Evolutionary conservation across 1,140 invertebrate genomes (phyloP).

Genomic region (Bombus pyrosoma): DNA sequence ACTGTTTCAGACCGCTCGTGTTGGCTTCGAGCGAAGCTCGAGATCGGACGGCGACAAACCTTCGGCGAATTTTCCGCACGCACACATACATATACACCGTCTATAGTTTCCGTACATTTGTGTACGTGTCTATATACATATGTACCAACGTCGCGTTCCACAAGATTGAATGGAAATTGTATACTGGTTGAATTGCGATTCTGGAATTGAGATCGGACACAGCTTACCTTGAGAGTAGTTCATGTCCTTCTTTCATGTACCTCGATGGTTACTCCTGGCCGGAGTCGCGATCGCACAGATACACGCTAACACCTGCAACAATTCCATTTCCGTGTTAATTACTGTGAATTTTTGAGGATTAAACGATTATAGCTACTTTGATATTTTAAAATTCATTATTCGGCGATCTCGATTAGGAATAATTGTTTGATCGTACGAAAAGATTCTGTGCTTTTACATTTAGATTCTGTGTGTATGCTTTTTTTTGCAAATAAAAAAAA

Average conservation of each 20-base stretch:
- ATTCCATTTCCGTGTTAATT: slow-evolving; percentile 32
- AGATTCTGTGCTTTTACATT: no score
- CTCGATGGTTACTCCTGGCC: slow-evolving; percentile 76
- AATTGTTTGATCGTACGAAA: no score
- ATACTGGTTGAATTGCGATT: not conserved
- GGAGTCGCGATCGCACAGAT: slow-evolving; percentile 71
- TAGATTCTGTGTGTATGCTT: no score
- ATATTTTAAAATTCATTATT: no score
- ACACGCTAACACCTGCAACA: slow-evolving; percentile 72
- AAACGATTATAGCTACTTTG: no score
- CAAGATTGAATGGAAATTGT: slow-evolving; percentile 12
- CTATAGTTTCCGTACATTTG: no score
- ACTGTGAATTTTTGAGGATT: no score
- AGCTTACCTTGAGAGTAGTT: slow-evolving; percentile 82
- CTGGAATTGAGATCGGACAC: not conserved
- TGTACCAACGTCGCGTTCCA: slow-evolving; percentile 3
- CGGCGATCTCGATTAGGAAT: no score
- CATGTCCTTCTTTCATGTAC: slow-evolving; percentile 82
- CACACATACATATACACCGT: not conserved
- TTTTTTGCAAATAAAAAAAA: no score
- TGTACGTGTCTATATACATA: not conserved
- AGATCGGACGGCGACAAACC: slow-evolving; percentile 65
- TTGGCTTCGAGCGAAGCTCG: slow-evolving; percentile 40
- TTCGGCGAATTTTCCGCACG: slow-evolving; percentile 56
- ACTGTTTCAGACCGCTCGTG: slow-evolving; percentile 73